Evolutionary conservation across 1,140 invertebrate genomes (phyloP).

Genomic region (Sesamia nonagrioides): DNA sequence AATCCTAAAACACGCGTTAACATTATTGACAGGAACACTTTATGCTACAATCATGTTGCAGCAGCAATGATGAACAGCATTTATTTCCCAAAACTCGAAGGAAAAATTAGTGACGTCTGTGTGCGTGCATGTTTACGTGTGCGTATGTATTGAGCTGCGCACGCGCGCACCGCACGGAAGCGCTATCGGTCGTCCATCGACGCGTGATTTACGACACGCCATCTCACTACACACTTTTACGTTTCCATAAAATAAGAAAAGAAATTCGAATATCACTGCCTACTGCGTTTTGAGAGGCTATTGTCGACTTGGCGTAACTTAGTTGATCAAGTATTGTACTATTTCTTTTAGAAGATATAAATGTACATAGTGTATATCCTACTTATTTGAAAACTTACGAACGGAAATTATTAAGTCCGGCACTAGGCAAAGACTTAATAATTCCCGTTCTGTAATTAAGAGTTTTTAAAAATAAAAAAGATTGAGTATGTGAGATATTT

Average conservation of each 20-base stretch:
- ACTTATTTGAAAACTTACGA: too few species aligned
- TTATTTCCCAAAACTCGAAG: not conserved
- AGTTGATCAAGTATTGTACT: not conserved
- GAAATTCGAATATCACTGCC: conserved; percentile 40
- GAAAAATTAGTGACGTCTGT: conserved; percentile 28
- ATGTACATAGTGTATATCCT: too few species aligned
- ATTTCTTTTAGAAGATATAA: too few species aligned
- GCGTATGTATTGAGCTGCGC: conserved; percentile 34
- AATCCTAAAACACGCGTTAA: too few species aligned
- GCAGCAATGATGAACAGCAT: not conserved
- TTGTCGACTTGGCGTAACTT: not conserved
- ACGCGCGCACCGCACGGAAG: conserved; percentile 68
- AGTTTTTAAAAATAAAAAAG: too few species aligned
- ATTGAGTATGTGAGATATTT: too few species aligned
- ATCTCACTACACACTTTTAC: conserved; percentile 69
- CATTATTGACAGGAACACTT: too few species aligned
- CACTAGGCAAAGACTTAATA: too few species aligned
- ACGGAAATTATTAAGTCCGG: too few species aligned
- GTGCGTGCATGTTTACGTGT: conserved; percentile 44
- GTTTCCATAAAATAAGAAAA: conserved; percentile 62
- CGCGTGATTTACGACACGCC: conserved; percentile 76
- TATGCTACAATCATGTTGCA: too few species aligned
- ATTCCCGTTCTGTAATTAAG: too few species aligned
- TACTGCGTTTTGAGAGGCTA: conserved; percentile 23
- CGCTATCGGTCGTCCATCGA: conserved; percentile 78